Evolutionary conservation across 1,140 invertebrate species (phyloP).

Genomic region (Orius insidiosus): DNA sequence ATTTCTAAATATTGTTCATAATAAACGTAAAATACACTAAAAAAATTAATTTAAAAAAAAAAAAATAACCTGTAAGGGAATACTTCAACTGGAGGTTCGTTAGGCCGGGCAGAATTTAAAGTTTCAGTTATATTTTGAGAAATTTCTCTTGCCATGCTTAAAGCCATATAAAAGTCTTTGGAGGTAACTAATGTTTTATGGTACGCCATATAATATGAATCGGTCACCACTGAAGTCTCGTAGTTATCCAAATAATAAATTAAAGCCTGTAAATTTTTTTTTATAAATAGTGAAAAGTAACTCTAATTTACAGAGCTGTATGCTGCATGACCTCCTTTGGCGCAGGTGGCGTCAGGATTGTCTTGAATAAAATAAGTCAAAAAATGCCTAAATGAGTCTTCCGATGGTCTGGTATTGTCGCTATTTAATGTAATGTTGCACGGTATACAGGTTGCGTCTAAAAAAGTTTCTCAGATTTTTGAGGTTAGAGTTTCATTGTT

Average conservation of each 20-base stretch:
- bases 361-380: conserved; percentile 78
- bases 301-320: conserved; percentile 32
- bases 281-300: background rate
- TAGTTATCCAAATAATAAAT: conserved; percentile 30
- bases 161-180: conserved; percentile 76
- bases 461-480: background rate
- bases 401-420: conserved; percentile 34
- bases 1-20: conserved; percentile 98
- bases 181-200: conserved; percentile 85
- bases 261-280: conserved; percentile 30
- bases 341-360: conserved; percentile 64
- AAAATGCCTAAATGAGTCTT: conserved; percentile 56
- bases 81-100: conserved; percentile 46
- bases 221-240: conserved; percentile 31
- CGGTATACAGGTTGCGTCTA: background rate
- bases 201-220: conserved; percentile 88
- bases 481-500: too few relatives aligned
- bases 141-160: conserved; percentile 61
- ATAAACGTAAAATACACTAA: conserved; percentile 91
- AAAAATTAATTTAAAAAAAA: conserved; percentile 20
- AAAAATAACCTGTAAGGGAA: conserved; percentile 68
- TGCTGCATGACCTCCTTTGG: conserved; percentile 74
- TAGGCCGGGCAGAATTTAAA: conserved; percentile 39
- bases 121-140: conserved; percentile 66
- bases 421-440: conserved; percentile 34